Percentiles rank a stretch among this genome's conserved stretches.
phyloP scores from a whole-genome alignment of 2,888 invertebrate genomes.

The Boloria euphrosyne region DNA sequence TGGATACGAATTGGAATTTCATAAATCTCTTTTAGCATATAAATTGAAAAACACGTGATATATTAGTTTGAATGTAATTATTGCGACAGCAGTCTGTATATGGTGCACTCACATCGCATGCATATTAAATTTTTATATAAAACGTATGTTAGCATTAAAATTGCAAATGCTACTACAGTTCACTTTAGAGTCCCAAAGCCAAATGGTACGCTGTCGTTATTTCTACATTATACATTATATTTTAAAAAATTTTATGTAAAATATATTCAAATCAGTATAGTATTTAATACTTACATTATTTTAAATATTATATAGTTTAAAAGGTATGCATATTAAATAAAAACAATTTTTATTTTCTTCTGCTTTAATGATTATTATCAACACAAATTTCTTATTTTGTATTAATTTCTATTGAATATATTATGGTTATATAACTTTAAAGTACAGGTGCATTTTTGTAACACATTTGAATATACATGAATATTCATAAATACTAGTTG shows the following conservation, averaged over 20 bases:
- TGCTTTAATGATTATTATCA: no score
- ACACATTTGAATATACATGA: no score
- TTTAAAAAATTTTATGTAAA: not conserved
- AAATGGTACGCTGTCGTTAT: not conserved
- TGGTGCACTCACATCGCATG: slow-evolving; percentile 6
- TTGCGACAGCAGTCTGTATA: slow-evolving; percentile 11
- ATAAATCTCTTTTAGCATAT: not conserved
- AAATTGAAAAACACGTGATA: slow-evolving; percentile 18
- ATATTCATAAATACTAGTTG: no score
- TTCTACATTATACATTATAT: not conserved
- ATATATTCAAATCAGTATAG: not conserved
- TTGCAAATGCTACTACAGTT: slow-evolving; percentile 16
- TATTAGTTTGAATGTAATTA: slow-evolving; percentile 18
- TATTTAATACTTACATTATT: not conserved
- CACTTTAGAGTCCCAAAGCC: slow-evolving; percentile 3
- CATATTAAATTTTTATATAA: slow-evolving; percentile 16
- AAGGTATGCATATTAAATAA: no score
- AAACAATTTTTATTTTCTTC: no score
- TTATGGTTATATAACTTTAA: no score
- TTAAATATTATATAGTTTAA: no score
- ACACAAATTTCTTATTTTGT: no score
- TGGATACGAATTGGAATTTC: not conserved
- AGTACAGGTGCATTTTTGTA: no score
- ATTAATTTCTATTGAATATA: no score
- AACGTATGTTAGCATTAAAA: slow-evolving; percentile 11